Evolutionary conservation across 2,797 vertebrate species (phyloP).

Genomic region (Pelochelys cantorii): DNA sequence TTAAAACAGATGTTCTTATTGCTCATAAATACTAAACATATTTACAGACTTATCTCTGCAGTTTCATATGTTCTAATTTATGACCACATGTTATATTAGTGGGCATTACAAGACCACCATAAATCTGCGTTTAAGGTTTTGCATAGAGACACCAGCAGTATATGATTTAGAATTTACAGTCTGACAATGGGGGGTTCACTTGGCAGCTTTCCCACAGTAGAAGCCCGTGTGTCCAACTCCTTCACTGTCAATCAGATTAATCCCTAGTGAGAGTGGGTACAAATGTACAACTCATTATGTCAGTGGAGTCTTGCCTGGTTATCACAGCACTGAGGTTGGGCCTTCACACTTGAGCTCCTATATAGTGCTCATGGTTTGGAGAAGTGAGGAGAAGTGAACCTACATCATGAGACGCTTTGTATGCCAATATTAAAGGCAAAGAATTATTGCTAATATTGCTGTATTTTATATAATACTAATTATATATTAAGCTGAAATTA

Average conservation of each 20-base stretch:
- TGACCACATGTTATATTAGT: neutral
- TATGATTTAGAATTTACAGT: rapidly evolving
- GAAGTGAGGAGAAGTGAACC: rapidly evolving
- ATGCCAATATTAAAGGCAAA: neutral
- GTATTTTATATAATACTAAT: constrained; percentile 53
- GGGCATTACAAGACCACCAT: rapidly evolving
- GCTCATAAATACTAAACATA: rapidly evolving
- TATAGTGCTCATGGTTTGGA: neutral
- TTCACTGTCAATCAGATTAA: neutral
- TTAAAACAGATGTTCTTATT: rapidly evolving
- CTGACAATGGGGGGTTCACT: rapidly evolving
- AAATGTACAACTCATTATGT: rapidly evolving
- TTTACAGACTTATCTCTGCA: neutral
- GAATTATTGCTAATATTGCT: constrained; percentile 58
- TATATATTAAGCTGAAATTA: constrained; percentile 36
- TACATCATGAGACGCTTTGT: neutral
- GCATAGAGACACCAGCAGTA: rapidly evolving
- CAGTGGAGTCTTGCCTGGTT: neutral
- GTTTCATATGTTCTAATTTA: rapidly evolving
- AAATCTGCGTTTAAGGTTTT: rapidly evolving
- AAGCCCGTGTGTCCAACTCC: rapidly evolving
- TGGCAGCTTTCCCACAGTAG: rapidly evolving
- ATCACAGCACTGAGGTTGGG: neutral
- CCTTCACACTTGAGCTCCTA: neutral
- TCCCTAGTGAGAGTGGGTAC: rapidly evolving